Base-by-base conservation (phyloP, 1,140 invertebrate species). In the Sycophaga agraensis region DNA sequence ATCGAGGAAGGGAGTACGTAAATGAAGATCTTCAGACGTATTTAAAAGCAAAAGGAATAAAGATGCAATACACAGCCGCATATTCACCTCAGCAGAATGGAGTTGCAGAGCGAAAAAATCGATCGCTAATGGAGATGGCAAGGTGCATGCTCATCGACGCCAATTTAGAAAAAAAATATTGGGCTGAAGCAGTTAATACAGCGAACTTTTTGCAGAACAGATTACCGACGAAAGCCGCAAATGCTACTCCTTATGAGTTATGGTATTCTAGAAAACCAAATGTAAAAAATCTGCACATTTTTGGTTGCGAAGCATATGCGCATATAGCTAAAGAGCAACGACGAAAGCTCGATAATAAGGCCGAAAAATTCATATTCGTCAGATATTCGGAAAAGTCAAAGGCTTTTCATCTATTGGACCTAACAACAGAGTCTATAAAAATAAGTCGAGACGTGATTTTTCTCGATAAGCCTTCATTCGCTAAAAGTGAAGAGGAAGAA, bases 171-270 rank as follows among this genome's bases (percentile, higher is more conserved):
- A 65, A 34, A 56, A 55, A 49, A 11, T 77, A 70, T 59, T 82
- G 80, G 80, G 77, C 14, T 1, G 80, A 82, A 68, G 77, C 81
- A 7, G 62, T 76, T 7, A 59, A 68, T n/a, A 78, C 73, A 8
- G 77, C 75, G 2, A 49, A 34, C 34, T 49, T 17, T 49, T 19
- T 49, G 9, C 46, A 49, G 11, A 49, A 49, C 34, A 5, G 54
- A 12, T 21, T 56, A 7, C 54, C 54, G 0, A 45, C 54, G 21
- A 35, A 7, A 14, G 53, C 64, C 40, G 63, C 60, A 8, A 70
- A 70, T 19, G 60, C 37, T 46, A 71, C 69, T 7, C 76, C 79
- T 21, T 69, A 66, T 51, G 73, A 78, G 66, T 21, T 65, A 22
- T 79, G 69, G 70, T 62, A 43, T 42, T 66, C 55, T n/a, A 68